Percentiles rank a stretch among this genome's conserved stretches.
Evolutionary conservation across 1,140 invertebrate genomes (phyloP).

Genomic region (Nomia melanderi): DNA sequence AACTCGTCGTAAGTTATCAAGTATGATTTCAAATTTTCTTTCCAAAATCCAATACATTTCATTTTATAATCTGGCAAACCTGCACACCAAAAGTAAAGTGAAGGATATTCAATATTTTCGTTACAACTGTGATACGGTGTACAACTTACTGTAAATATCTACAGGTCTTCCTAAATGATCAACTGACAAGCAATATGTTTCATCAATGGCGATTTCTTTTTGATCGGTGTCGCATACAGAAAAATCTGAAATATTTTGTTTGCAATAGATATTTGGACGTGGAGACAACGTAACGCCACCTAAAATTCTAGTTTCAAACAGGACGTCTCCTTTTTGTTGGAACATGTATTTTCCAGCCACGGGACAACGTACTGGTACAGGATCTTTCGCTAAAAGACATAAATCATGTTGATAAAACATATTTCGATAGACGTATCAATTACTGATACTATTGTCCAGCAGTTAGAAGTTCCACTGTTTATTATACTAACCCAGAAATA

Average conservation of each 20-base stretch:
- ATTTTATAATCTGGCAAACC: conserved; percentile 97
- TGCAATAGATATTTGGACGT: conserved; percentile 95
- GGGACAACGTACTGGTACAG: conserved; percentile 95
- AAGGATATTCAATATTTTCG: conserved; percentile 1
- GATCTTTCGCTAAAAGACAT: conserved; percentile 92
- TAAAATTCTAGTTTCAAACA: conserved; percentile 94
- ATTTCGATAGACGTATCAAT: too few species aligned
- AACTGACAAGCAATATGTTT: conserved; percentile 97
- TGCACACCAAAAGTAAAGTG: conserved; percentile 69
- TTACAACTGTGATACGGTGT: background rate
- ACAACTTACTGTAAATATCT: conserved; percentile 92
- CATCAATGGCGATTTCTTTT: conserved; percentile 95
- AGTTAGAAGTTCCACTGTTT: too few species aligned
- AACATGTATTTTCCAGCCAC: conserved; percentile 98
- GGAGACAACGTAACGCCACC: conserved; percentile 97
- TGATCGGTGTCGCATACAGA: conserved; percentile 96
- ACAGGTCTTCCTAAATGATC: conserved; percentile 95
- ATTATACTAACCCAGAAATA: conserved; percentile 85
- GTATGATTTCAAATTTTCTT: conserved; percentile 98
- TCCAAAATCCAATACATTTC: conserved; percentile 99
- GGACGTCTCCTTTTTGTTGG: conserved; percentile 92
- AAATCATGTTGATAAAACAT: too few species aligned
- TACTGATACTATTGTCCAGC: too few species aligned
- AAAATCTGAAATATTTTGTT: conserved; percentile 96
- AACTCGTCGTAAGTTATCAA: conserved; percentile 97